Percentiles rank a stretch among this genome's conserved stretches.
These are phyloP conservation scores for Epiblema foenella DNA, from an alignment of 2,888 invertebrate genomes.

Conservation along the genomic window DNA sequence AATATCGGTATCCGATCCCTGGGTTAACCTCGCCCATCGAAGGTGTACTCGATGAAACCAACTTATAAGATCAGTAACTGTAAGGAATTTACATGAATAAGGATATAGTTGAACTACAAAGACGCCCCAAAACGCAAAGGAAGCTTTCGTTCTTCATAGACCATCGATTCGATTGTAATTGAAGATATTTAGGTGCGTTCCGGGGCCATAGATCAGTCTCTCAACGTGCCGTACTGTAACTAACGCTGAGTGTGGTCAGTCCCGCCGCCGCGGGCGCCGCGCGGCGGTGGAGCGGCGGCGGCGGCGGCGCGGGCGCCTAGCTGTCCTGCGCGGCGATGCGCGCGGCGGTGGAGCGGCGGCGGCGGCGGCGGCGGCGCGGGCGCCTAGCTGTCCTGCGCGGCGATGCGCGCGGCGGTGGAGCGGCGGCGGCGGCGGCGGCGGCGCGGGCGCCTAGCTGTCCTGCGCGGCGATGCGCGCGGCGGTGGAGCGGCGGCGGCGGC, in stretches of 20 bases:
- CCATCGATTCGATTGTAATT: not conserved
- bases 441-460: constrained; percentile 33
- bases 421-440: constrained; percentile 86
- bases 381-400: constrained; percentile 58
- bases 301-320: constrained; percentile 23
- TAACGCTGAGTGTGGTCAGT: not conserved
- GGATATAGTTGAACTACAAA: not conserved
- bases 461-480: constrained; percentile 84
- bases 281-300: too few relatives aligned
- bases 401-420: constrained; percentile 87
- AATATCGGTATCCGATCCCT: too few relatives aligned
- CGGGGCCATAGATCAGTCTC: not conserved
- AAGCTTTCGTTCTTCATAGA: not conserved
- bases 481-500: constrained; percentile 89
- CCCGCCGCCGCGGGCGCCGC: too few relatives aligned
- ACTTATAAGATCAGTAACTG: not conserved
- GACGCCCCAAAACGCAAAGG: not conserved
- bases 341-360: constrained; percentile 90
- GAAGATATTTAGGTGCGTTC: not conserved
- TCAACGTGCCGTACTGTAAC: not conserved
- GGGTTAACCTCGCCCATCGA: not conserved
- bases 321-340: constrained; percentile 73
- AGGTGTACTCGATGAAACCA: not conserved
- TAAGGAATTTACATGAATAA: not conserved
- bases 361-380: constrained; percentile 72